Base-by-base conservation (phyloP, 2,113 vertebrate genomes). In the Calidris pygmaea region DNA sequence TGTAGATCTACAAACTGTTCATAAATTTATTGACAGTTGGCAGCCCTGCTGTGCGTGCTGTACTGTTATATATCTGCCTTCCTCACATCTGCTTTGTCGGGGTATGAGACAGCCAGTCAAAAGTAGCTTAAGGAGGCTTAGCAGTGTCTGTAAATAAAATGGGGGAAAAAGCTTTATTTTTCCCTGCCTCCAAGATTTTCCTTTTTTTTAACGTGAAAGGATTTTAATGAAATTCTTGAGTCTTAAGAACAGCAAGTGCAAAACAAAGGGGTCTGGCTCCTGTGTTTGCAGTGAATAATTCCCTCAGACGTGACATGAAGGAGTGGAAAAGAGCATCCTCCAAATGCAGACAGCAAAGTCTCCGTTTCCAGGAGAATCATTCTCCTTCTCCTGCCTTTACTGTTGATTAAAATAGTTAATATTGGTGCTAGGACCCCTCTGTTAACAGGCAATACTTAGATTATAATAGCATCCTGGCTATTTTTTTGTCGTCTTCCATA, bases 1-100 rank as follows among this genome's bases (percentile, higher is more conserved):
- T 75, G 89, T 95, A 97, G 94, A 86, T 90, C 80, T 93, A 48
- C 97, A 98, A 94, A 97, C 97, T 96, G 95, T 96, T 96, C 67
- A 37, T 90, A 85, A 92, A 91, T 96, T 23, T 95, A 96, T 71
- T 95, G 97, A 88, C 97, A 95, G 94, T 90, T 93, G 96, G 95
- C 80, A 91, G 85, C 88, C 96, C 95, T 81, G 95, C 97, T 96
- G 93, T 90, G 95, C 59, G 9, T 94, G 83, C 95, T 84, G 58
- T 45, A n/a, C 87, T 68, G 59, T 93, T 90, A 87, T 17, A 67
- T 89, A 66, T 87, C 79, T 93, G 87, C 90, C 35, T 78, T 75
- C 95, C 85, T 89, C 95, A 88, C 94, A 86, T 92, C 97, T 96
- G 88, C 88, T 71, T 86, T 73, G 63, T 91, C 26, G 9, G 79